phyloP scores from a whole-genome alignment of 2,888 invertebrate species.

The Trilocha varians region DNA sequence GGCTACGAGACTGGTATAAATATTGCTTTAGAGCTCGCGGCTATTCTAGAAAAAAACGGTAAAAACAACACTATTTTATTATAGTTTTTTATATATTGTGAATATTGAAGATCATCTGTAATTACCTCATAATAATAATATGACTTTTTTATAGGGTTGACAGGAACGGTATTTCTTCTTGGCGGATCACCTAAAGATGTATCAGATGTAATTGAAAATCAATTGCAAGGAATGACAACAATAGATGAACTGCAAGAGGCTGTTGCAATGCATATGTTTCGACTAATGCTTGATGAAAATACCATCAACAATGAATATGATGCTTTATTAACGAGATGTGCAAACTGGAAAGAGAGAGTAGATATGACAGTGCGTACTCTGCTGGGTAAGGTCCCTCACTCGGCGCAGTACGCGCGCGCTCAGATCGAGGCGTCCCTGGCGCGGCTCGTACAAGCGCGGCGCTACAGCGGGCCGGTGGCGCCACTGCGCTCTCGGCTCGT shows the following conservation, averaged over 20 bases:
- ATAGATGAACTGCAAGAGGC: conserved; percentile 22
- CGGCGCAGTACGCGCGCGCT: conserved; percentile 31
- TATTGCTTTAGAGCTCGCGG: conserved; percentile 33
- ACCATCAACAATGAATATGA: conserved; percentile 6
- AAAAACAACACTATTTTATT: too few species aligned
- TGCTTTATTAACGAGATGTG: conserved; percentile 3
- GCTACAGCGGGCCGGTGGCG: conserved; percentile 12
- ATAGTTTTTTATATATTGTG: background rate
- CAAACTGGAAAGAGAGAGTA: conserved; percentile 18
- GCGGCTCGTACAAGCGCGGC: conserved; percentile 19
- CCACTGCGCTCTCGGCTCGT: conserved; percentile 28
- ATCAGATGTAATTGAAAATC: conserved; percentile 15
- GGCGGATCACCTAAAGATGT: conserved; percentile 29
- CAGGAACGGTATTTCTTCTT: conserved; percentile 30
- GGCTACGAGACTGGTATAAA: conserved; percentile 36
- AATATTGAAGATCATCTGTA: background rate
- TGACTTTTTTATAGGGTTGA: conserved; percentile 19
- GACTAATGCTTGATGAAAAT: conserved; percentile 14
- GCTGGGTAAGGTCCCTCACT: conserved; percentile 24
- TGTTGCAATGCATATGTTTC: conserved; percentile 20
- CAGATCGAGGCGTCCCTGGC: conserved; percentile 28
- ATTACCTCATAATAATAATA: background rate
- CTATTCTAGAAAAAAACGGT: conserved; percentile 36
- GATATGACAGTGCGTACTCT: conserved; percentile 21
- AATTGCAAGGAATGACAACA: conserved; percentile 13